phyloP scores from a whole-genome alignment of 2,113 vertebrate genomes.

The Platysternon megacephalum region DNA sequence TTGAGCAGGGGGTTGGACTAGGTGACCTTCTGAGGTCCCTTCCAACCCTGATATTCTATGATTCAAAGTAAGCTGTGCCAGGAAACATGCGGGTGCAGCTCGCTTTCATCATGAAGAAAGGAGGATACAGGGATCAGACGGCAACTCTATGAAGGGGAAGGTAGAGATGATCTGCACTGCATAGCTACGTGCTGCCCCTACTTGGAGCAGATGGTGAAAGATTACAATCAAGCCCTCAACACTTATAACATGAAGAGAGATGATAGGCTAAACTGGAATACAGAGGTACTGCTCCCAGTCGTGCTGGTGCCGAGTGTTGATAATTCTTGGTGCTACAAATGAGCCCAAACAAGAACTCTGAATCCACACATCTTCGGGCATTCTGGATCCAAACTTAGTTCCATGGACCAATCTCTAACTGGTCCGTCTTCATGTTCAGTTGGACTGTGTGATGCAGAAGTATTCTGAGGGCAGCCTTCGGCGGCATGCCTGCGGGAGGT shows the following conservation, averaged over 20 bases:
- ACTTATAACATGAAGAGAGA: background rate
- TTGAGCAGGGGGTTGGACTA: too few species aligned
- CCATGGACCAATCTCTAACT: background rate
- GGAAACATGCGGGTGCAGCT: background rate
- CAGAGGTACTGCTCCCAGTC: background rate
- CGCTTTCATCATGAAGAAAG: background rate
- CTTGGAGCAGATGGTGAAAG: background rate
- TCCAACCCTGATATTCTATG: too few species aligned
- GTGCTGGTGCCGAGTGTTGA: accelerated
- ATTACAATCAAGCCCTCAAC: background rate
- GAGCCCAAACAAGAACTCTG: background rate
- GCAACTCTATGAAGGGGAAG: background rate
- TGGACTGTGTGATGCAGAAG: background rate
- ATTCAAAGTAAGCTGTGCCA: background rate
- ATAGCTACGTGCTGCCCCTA: background rate
- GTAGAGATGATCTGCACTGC: background rate
- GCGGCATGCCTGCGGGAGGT: too few species aligned
- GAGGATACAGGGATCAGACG: background rate
- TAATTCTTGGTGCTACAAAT: background rate
- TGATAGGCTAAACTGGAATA: background rate
- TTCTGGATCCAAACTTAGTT: background rate
- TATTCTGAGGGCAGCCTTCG: too few species aligned
- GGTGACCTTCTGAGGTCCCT: too few species aligned
- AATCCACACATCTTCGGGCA: background rate
- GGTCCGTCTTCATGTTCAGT: background rate